Evolutionary conservation across 2,797 vertebrate genomes (phyloP).

Genomic region (Echiichthys vipera): DNA sequence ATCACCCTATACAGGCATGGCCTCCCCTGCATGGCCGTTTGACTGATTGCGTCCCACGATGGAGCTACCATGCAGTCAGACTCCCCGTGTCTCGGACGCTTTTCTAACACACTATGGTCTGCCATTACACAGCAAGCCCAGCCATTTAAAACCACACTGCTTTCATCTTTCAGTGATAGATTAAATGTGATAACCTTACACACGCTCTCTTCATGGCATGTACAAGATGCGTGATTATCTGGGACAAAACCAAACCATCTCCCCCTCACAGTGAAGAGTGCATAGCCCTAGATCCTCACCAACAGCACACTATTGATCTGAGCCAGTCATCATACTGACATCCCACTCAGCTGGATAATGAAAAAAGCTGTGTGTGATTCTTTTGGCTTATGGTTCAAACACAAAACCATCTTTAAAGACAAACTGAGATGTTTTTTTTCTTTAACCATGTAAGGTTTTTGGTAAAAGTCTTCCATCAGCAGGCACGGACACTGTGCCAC

Average conservation of each 20-base stretch:
- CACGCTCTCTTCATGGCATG: neutral
- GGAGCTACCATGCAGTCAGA: slow-evolving; percentile 1
- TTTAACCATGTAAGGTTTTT: slow-evolving; percentile 33
- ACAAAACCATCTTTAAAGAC: slow-evolving; percentile 26
- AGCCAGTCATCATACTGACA: slow-evolving; percentile 59
- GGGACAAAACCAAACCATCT: slow-evolving; percentile 35
- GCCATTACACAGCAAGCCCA: slow-evolving; percentile 11
- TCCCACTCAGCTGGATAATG: slow-evolving; percentile 69
- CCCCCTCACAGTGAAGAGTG: slow-evolving; percentile 13
- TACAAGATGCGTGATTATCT: slow-evolving; percentile 40
- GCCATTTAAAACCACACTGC: slow-evolving; percentile 26
- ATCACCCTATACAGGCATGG: slow-evolving; percentile 37
- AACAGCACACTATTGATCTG: slow-evolving; percentile 66
- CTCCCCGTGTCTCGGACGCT: slow-evolving; percentile 3
- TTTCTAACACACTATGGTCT: slow-evolving; percentile 16
- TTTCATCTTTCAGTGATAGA: slow-evolving; percentile 11
- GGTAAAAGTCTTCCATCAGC: slow-evolving; percentile 43
- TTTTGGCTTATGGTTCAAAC: slow-evolving; percentile 41
- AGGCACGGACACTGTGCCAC: slow-evolving; percentile 21
- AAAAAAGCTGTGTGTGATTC: slow-evolving; percentile 57
- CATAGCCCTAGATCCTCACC: slow-evolving; percentile 22
- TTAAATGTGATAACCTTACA: slow-evolving; percentile 28
- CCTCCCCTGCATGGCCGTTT: slow-evolving; percentile 39
- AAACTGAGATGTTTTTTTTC: slow-evolving; percentile 14
- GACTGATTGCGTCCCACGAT: slow-evolving; percentile 54